phyloP scores from a whole-genome alignment of 2,113 vertebrate species.

The Colinus virginianus region DNA sequence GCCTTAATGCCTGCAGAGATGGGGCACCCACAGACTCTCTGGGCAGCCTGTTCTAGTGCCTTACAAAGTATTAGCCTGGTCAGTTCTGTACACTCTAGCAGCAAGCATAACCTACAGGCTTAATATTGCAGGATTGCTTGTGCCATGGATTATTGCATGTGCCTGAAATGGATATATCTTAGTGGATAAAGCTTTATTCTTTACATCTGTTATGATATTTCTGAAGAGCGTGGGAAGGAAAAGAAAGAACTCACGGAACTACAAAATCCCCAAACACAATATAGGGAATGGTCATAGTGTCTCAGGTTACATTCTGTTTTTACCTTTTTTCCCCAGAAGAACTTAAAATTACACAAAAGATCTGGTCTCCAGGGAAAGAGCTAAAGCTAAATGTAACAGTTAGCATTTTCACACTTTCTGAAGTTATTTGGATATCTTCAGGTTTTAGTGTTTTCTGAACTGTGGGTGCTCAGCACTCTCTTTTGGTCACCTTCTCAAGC shows the following conservation, averaged over 20 bases:
- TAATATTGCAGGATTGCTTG: neutral
- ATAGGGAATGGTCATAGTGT: neutral
- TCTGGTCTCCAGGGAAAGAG: neutral
- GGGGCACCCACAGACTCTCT: too few species aligned
- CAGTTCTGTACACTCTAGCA: neutral
- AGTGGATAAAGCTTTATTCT: neutral
- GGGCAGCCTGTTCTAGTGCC: too few species aligned
- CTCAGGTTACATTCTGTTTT: neutral
- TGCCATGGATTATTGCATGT: neutral
- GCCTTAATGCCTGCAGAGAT: too few species aligned
- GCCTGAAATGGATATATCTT: neutral
- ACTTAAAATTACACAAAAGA: neutral
- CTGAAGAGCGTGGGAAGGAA: neutral
- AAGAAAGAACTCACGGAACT: neutral
- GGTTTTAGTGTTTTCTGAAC: neutral
- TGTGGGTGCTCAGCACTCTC: neutral
- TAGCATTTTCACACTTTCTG: neutral
- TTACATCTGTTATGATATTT: neutral
- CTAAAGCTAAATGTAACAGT: neutral
- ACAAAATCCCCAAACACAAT: neutral
- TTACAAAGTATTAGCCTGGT: neutral
- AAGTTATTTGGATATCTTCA: neutral
- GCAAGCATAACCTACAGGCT: neutral
- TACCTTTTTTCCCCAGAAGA: neutral
- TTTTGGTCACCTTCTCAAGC: neutral